Percentiles rank a stretch among this genome's conserved stretches.
phyloP scores from a whole-genome alignment of 2,888 invertebrate genomes.

The Lasioglossum marginatum region DNA sequence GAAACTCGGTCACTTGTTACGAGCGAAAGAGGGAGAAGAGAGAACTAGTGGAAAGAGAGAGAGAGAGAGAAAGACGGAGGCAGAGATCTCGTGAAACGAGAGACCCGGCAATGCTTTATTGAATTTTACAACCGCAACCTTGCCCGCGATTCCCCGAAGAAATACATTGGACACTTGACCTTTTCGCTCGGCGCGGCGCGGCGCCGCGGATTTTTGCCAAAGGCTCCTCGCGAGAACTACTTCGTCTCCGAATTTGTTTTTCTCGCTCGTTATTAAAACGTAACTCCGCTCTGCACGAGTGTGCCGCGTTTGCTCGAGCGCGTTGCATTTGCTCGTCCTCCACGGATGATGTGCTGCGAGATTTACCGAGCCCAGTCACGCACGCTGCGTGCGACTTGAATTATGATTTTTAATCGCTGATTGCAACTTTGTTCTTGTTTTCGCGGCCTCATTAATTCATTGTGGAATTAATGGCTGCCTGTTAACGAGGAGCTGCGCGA shows the following conservation, averaged over 20 bases:
- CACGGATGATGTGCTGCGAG: not conserved
- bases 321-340: not conserved
- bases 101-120: constrained; percentile 35
- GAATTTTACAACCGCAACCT: constrained; percentile 47
- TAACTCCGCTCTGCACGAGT: not conserved
- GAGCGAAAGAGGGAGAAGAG: not conserved
- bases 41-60: not conserved
- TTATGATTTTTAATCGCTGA: not conserved
- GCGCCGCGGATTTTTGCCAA: constrained; percentile 13
- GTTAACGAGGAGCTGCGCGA: not conserved
- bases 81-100: constrained; percentile 12
- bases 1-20: constrained; percentile 40
- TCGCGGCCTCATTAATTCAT: not conserved
- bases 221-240: not conserved
- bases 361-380: not conserved
- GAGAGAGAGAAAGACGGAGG: not conserved
- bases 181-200: constrained; percentile 8
- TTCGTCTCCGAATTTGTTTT: constrained; percentile 8
- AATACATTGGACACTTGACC: constrained; percentile 39
- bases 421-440: constrained; percentile 1
- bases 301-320: not conserved
- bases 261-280: constrained; percentile 18
- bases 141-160: constrained; percentile 27
- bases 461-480: not conserved
- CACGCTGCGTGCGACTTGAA: not conserved